Base-by-base conservation (phyloP, 2,113 vertebrate species). In the Anhinga anhinga region DNA sequence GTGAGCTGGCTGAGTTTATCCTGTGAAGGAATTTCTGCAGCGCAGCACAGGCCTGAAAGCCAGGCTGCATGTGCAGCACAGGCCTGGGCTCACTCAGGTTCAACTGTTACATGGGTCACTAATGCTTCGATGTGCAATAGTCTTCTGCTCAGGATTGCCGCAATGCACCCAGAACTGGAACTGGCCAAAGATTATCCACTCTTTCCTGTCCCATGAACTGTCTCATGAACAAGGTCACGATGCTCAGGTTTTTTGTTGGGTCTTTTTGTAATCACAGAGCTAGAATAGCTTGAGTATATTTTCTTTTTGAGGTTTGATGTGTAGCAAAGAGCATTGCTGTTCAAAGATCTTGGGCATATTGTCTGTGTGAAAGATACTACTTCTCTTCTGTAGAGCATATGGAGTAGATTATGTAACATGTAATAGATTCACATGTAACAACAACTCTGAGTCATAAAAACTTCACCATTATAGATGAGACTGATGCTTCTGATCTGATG, bases 41-140 rank as follows among this genome's bases (percentile, higher is more conserved):
- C n/a, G 42, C 8, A 21, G 38, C 17, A 20, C n/a, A 74, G 18
- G 12, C 20, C 38, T 40, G 34, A 40, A 34, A 40, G 40, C n/a
- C 40, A 53, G 19, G 19, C 23, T 40, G 23, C 15, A 5, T 3
- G 8, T 36, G 23, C 34, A 49, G 38, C 49, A 59, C 21, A 34
- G 45, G 25, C 42, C 20, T 29, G n/a, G 18, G 12, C 13, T 65
- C 3, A 3, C 56, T 86, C 22, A 16, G 11, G 17, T 44, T 86
- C n/a, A 9, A 7, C 45, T 86, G 9, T 52, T 62, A 4, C 0
- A 3, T 26, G 22, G 16, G 12, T 82, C 36, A 38, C 0, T 47
- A 19, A 12, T 61, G 30, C 36, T 65, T 34, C 23, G 0, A 25
- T 21, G 7, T 47, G 30, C 22, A 52, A 1, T 5, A 8, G 29